Evolutionary conservation across 2,888 invertebrate genomes (phyloP).

Genomic region (Danaus chrysippus): DNA sequence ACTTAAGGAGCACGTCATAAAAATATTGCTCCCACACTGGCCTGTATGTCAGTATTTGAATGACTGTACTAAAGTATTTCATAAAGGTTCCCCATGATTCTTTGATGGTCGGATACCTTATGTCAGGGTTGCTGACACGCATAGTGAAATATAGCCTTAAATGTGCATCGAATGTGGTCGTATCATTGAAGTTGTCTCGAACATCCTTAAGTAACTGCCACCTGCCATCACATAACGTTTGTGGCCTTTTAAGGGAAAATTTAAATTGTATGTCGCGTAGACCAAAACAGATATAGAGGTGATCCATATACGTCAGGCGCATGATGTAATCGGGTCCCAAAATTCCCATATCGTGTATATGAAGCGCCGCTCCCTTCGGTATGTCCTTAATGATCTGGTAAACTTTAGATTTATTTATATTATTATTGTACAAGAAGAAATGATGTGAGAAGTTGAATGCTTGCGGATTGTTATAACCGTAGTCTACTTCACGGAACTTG

Average conservation of each 20-base stretch:
- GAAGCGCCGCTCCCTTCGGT: constrained; percentile 88
- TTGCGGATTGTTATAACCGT: constrained; percentile 75
- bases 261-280: constrained; percentile 38
- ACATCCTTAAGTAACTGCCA: constrained; percentile 75
- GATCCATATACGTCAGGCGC: constrained; percentile 80
- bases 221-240: constrained; percentile 37
- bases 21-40: constrained; percentile 84
- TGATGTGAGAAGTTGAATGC: constrained; percentile 82
- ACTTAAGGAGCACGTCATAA: constrained; percentile 80
- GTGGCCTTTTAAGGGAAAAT: constrained; percentile 51
- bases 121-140: constrained; percentile 66
- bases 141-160: constrained; percentile 78
- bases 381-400: constrained; percentile 82
- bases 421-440: constrained; percentile 80
- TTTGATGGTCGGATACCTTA: constrained; percentile 71
- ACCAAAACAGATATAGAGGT: constrained; percentile 77
- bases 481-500: constrained; percentile 75
- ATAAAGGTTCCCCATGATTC: constrained; percentile 80
- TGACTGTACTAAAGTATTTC: constrained; percentile 75
- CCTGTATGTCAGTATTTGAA: constrained; percentile 78
- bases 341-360: constrained; percentile 83
- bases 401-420: constrained; percentile 81
- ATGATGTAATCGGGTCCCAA: constrained; percentile 81
- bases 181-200: constrained; percentile 56
- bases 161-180: constrained; percentile 68